Evolutionary conservation across 2,113 vertebrate species (phyloP), one percentile per base, ranked within the genome.

Genomic region (Erythrocercus mccallii): DNA sequence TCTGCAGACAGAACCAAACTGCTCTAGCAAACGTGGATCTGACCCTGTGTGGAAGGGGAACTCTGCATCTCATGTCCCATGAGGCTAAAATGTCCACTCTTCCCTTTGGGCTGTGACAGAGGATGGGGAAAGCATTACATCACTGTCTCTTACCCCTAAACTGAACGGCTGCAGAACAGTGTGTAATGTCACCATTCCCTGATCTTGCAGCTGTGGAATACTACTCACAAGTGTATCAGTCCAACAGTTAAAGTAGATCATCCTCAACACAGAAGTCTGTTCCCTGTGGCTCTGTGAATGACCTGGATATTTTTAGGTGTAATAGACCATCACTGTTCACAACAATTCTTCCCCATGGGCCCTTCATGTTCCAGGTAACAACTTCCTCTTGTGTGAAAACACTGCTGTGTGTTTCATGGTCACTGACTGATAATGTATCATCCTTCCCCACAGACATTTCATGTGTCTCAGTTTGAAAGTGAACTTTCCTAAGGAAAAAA

Each of bases 341-440:
- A 45, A 42, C 56, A 78, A 21, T 12, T n/a, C 9, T 37, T 56
- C 30, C 58, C 31, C 21, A 24, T 0, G 0, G 18, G 38, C 44
- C 15, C 23, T 40, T 81, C 54, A 17, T 1, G 0, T 8, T 66
- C 13, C 65, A 95, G 84, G 84, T 84, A 60, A 78, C 21, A 45
- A 10, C 35, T 81, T 91, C 40, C 50, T 42, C 58, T 61, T 33
- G 9, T 30, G 21, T 61, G 28, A 80, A 88, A 86, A 56, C 4
- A 3, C 8, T 4, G 4, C 48, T 64, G 27, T 1, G 1, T 44
- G 24, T 65, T 77, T 82, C 68, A 38, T 28, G 35, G 30, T 69
- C 58, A 40, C 60, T 57, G 48, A 20, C 54, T 69, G 40, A 19
- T 11, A 3, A 30, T 42, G 50, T 9, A 12, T 38, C 37, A 37